These are phyloP conservation scores for Syrista parreyssii DNA, from an alignment of 2,888 invertebrate genomes.

Conservation along the genomic window DNA sequence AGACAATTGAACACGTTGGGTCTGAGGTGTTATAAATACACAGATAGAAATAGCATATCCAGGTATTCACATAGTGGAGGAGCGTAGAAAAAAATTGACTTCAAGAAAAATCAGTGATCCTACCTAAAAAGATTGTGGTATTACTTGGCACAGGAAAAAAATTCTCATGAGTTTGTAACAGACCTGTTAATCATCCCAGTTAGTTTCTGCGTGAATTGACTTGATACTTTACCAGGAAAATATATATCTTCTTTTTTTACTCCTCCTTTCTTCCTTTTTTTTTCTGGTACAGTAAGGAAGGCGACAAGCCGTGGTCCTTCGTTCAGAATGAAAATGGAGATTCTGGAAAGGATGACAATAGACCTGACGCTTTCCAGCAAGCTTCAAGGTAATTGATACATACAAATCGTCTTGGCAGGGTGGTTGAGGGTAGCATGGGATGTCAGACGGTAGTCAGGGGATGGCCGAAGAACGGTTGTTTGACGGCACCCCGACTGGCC, in stretches of 20 bases:
- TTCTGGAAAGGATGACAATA: constrained; percentile 10
- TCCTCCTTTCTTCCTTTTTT: not conserved
- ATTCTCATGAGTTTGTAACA: not conserved
- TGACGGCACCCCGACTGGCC: constrained; percentile 38
- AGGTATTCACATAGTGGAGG: not conserved
- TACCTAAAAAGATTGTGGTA: not conserved
- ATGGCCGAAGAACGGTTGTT: constrained; percentile 38
- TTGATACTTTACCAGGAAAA: not conserved
- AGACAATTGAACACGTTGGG: not conserved
- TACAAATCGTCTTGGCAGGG: constrained; percentile 49
- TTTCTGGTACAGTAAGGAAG: not conserved
- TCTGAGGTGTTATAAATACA: not conserved
- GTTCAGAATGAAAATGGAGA: not conserved
- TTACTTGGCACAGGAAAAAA: not conserved
- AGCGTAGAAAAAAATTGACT: not conserved
- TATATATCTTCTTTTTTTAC: not conserved
- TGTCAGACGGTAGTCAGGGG: constrained; percentile 25
- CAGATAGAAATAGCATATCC: not conserved
- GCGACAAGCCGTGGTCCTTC: not conserved
- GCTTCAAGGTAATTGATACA: constrained; percentile 54
- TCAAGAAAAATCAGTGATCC: not conserved
- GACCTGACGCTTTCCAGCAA: constrained; percentile 27
- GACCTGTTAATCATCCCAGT: not conserved
- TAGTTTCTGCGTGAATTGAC: not conserved
- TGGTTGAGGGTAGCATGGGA: constrained; percentile 36